Conservation (phyloP, 1,140 invertebrate genomes). For the Daktulosphaira vitifoliae region DNA sequence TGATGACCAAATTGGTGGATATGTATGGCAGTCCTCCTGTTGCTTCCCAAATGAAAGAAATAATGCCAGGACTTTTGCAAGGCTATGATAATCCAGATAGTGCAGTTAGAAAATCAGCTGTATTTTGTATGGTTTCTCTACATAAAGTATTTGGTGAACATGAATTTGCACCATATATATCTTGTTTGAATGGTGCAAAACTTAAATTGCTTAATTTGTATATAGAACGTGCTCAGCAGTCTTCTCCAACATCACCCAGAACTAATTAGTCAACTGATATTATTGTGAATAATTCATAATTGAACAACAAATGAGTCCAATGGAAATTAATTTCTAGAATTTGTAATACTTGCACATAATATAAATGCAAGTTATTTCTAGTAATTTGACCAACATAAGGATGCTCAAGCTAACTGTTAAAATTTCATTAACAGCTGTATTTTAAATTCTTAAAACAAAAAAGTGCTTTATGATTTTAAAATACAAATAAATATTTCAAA, state of each 20-base stretch:
- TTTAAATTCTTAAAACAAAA: constrained; percentile 16
- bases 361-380: constrained; percentile 4
- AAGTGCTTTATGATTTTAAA: background rate
- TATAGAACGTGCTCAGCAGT: constrained; percentile 54
- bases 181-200: constrained; percentile 74
- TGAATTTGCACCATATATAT: constrained; percentile 65
- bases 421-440: constrained; percentile 3
- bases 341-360: too few relatives aligned
- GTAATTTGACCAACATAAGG: background rate
- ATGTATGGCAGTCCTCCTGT: constrained; percentile 57
- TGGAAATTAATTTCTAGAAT: background rate
- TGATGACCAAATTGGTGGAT: constrained; percentile 68
- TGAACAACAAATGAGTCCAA: constrained; percentile 18
- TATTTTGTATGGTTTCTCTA: constrained; percentile 91
- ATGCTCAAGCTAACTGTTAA: background rate
- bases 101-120: constrained; percentile 82
- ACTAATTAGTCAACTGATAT: constrained; percentile 28
- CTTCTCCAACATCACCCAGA: constrained; percentile 40
- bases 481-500: too few relatives aligned
- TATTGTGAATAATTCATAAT: background rate
- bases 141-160: constrained; percentile 73
- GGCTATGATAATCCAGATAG: constrained; percentile 82
- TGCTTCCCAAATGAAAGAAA: constrained; percentile 61
- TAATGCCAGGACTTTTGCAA: constrained; percentile 82
- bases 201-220: constrained; percentile 65